Evolutionary conservation across 1,140 invertebrate genomes (phyloP).

Genomic region (Melitaea cinxia): DNA sequence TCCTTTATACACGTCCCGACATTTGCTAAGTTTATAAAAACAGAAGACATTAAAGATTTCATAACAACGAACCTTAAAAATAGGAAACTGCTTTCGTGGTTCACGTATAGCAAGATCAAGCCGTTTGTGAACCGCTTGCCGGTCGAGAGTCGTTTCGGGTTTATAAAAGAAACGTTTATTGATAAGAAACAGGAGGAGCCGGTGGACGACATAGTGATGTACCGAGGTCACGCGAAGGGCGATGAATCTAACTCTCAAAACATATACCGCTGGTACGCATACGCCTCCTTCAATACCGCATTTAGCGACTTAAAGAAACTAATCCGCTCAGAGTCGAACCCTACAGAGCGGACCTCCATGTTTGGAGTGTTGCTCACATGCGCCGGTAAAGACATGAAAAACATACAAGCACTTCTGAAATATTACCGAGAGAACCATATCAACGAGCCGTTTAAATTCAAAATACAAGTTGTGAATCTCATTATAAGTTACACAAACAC

Average conservation of each 20-base stretch:
- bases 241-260: conserved; percentile 18
- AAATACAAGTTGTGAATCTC: conserved; percentile 45
- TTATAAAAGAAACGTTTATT: conserved; percentile 52
- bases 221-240: not conserved
- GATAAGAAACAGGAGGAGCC: conserved; percentile 36
- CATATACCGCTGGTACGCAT: conserved; percentile 55
- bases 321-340: conserved; percentile 50
- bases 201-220: not conserved
- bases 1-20: conserved; percentile 38
- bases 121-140: conserved; percentile 53
- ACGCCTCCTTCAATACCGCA: conserved; percentile 52
- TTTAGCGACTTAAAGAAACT: conserved; percentile 53
- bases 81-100: conserved; percentile 33
- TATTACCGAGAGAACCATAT: conserved; percentile 48
- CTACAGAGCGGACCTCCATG: conserved; percentile 48
- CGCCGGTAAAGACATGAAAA: conserved; percentile 28
- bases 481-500: conserved; percentile 40
- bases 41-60: conserved; percentile 48
- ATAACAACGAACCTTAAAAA: conserved; percentile 43
- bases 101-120: conserved; percentile 44
- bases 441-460: no score
- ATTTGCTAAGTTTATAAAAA: conserved; percentile 49
- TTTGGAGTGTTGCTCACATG: conserved; percentile 38
- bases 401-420: conserved; percentile 47
- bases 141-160: conserved; percentile 46